A percentile compares a stretch with the other conserved stretches of the same genome.
phyloP scores from a whole-genome alignment of 2,888 invertebrate genomes.

The Eilema sororculum region DNA sequence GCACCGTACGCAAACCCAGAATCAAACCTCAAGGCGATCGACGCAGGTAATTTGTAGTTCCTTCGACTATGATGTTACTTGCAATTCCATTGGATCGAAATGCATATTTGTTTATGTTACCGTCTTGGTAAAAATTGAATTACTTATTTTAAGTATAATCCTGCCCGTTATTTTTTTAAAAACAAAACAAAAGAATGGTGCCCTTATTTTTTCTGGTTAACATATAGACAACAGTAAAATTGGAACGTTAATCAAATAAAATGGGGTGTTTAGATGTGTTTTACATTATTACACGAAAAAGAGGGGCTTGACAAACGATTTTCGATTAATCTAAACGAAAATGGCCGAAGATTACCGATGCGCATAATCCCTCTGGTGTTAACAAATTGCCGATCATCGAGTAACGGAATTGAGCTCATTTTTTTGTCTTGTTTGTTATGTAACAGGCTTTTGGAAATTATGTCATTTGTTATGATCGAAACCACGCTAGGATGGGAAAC shows the following conservation, averaged over 20 bases:
- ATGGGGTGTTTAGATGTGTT: conserved; percentile 1
- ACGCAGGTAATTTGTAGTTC: neutral
- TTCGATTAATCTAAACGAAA: conserved; percentile 18
- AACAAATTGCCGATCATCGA: conserved; percentile 16
- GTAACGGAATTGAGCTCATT: neutral
- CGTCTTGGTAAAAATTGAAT: too few relatives aligned
- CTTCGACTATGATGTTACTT: neutral
- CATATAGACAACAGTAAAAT: neutral
- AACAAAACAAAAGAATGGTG: neutral
- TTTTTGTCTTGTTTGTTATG: conserved; percentile 7
- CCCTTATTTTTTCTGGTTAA: neutral
- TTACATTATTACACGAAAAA: conserved; percentile 14
- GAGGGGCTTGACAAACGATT: conserved; percentile 15
- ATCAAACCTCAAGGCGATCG: neutral
- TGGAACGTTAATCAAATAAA: neutral
- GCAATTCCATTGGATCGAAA: neutral
- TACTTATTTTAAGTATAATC: too few relatives aligned
- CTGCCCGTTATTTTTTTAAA: neutral
- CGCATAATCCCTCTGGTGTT: conserved; percentile 20
- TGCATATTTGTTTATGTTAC: neutral
- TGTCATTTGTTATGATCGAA: neutral
- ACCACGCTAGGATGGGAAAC: neutral
- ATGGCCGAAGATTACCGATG: conserved; percentile 20
- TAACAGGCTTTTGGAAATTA: conserved; percentile 4
- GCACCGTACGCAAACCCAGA: neutral